Conservation (phyloP, 2,113 vertebrate species). For the Channa maculata region DNA sequence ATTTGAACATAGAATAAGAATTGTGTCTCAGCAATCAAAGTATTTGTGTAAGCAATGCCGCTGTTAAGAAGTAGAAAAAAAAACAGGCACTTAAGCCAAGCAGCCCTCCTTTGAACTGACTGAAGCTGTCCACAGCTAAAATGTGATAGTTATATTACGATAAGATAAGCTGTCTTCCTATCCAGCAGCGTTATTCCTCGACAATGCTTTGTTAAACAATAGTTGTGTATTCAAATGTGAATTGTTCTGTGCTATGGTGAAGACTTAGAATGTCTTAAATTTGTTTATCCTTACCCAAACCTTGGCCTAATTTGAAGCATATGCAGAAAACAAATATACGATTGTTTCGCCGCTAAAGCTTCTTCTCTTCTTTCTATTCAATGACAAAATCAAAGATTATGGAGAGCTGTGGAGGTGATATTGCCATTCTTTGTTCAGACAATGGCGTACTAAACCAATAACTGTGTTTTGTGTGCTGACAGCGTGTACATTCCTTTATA, state of each 20-base stretch:
- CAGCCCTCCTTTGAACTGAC: conserved; percentile 52
- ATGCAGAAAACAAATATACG: conserved; percentile 77
- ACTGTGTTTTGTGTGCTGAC: conserved; percentile 70
- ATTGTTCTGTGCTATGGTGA: conserved; percentile 65
- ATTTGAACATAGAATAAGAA: conserved; percentile 50
- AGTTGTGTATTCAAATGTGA: conserved; percentile 68
- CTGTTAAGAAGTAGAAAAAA: conserved; percentile 68
- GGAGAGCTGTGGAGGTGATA: conserved; percentile 75
- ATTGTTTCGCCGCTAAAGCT: conserved; percentile 78
- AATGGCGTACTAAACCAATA: conserved; percentile 75
- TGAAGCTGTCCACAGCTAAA: conserved; percentile 62
- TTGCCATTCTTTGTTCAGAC: conserved; percentile 73
- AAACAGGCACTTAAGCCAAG: conserved; percentile 67
- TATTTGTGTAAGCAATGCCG: conserved; percentile 73
- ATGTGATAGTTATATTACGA: conserved; percentile 65
- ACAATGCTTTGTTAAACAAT: conserved; percentile 69
- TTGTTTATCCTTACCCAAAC: conserved; percentile 79
- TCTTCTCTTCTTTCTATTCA: conserved; percentile 69
- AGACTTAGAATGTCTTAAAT: conserved; percentile 76
- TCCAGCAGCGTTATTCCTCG: conserved; percentile 55
- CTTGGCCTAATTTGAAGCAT: conserved; percentile 78
- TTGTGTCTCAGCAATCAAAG: conserved; percentile 66
- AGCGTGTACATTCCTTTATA: conserved; percentile 70
- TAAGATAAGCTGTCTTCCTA: conserved; percentile 76
- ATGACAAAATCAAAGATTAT: conserved; percentile 83